phyloP scores from a whole-genome alignment of 1,140 invertebrate species.

The Bombus haemorrhoidalis region DNA sequence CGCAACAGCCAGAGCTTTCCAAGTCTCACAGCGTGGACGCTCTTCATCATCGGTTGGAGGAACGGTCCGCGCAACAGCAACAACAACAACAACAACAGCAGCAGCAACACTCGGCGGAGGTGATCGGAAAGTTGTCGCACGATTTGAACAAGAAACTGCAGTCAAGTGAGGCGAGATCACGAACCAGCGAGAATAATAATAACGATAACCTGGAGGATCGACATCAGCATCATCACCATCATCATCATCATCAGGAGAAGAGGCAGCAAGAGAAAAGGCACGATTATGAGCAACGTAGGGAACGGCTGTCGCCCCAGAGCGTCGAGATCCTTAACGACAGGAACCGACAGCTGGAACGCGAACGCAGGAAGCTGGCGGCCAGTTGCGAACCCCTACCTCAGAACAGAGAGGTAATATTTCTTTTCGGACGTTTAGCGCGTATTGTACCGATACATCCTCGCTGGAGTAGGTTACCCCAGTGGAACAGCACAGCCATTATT shows the following conservation, averaged over 20 bases:
- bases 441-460: background rate
- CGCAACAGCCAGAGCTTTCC: conserved; percentile 64
- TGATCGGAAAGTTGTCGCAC: conserved; percentile 71
- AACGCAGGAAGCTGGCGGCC: conserved; percentile 75
- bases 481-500: background rate
- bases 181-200: conserved; percentile 68
- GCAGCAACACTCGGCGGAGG: conserved; percentile 66
- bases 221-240: conserved; percentile 61
- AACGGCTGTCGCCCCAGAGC: conserved; percentile 78
- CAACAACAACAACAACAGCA: conserved; percentile 44
- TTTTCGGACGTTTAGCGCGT: conserved; percentile 5
- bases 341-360: conserved; percentile 76
- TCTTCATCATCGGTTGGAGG: conserved; percentile 73
- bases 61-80: conserved; percentile 52
- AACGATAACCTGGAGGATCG: conserved; percentile 75
- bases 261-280: conserved; percentile 66
- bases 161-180: conserved; percentile 68
- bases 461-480: background rate
- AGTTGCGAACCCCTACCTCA: conserved; percentile 73
- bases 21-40: conserved; percentile 76
- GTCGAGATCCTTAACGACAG: conserved; percentile 78
- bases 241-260: conserved; percentile 64
- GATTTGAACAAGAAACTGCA: conserved; percentile 79
- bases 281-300: conserved; percentile 67
- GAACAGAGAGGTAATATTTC: conserved; percentile 63